Base-by-base conservation (phyloP, 2,113 vertebrate genomes). In the Anhinga rufa region DNA sequence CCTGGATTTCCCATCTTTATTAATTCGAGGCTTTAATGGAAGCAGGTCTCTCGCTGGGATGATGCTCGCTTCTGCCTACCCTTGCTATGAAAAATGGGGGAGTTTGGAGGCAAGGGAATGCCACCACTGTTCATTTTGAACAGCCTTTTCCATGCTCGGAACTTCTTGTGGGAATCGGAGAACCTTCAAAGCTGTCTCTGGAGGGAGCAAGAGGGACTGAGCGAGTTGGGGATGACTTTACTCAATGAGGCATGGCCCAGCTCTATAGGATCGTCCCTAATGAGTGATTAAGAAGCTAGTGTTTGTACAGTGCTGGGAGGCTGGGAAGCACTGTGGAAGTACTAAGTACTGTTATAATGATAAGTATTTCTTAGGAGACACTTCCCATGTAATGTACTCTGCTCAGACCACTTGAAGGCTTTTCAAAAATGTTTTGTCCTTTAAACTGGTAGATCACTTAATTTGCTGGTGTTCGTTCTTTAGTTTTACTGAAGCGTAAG, bases 201-300 rank as follows among this genome's bases (percentile, higher is more conserved):
- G 83, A 87, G 92, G 86, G 81, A 90, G 92, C 82, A 31, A 38
- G 75, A 92, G 92, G 95, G 75, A 42, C n/a, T 17, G 71, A 12
- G 85, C 6, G 70, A 86, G 92, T 48, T 91, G 90, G 92, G 96
- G 92, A 97, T 93, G 94, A 69, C 88, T 97, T 92, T 94, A 86
- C 90, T 94, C 96, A 97, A 97, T 97, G 97, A 97, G 97, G 86
- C 97, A 62, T 95, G 83, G 95, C 96, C 88, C 65, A 44, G 90
- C 93, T 86, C 91, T 70, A 8, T 17, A 24, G 90, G 88, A 24
- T 96, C 9, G 60, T 96, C 96, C 96, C 96, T 83, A 32, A 93
- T 80, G 97, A 90, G 94, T 86, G 31, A 94, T 97, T 96, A 95
- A 87, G 49, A 52, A 95, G 93, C 68, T 93, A 96, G 96, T 93